Evolutionary conservation across 2,797 vertebrate genomes (phyloP), one percentile per base, ranked within the genome.

Genomic region (Austrolebias charrua): DNA sequence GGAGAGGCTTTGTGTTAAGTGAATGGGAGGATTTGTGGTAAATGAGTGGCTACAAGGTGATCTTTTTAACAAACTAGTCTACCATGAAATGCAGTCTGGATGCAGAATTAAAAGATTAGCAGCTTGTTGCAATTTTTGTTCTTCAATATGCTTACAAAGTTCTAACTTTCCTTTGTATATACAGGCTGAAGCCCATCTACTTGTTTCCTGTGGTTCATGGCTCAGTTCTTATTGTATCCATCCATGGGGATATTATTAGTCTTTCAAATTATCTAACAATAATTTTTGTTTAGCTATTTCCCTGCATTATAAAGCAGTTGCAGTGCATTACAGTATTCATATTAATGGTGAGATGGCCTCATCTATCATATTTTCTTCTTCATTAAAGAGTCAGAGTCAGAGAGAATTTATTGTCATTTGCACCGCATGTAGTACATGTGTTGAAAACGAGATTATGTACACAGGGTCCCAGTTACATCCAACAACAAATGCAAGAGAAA

Each of bases 11-110:
- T 16, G 56, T 63, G 66, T 71, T 66, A 58, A 66, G 65, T 43
- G 59, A 77, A 74, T 35, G 18, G 67, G 52, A 57, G 67, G 62
- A 59, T 68, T 55, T 59, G 66, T 49, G 63, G 80, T 69, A 60
- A 82, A 72, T 12, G 59, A 63, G 24, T 15, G 55, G 60, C 20
- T 62, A 55, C 49, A 28, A 63, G 19, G 53, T 49, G 69, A 73
- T 77, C 20, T 28, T 8, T 73, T 68, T 63, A 58, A 71, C 29
- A 19, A 75, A 69, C 67, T 50, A 58, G 52, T 58, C 59, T 60
- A 49, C 43, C 66, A 59, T 55, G 60, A 42, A 66, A 33, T 28
- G 5, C 31, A 16, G 66, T 29, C 59, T 12, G 47, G 71, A 62
- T 68, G 60, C 62, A 63, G 55, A 74, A 73, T 50, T 33, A 29